phyloP scores from a whole-genome alignment of 1,140 invertebrate genomes.

The Sinella curviseta region DNA sequence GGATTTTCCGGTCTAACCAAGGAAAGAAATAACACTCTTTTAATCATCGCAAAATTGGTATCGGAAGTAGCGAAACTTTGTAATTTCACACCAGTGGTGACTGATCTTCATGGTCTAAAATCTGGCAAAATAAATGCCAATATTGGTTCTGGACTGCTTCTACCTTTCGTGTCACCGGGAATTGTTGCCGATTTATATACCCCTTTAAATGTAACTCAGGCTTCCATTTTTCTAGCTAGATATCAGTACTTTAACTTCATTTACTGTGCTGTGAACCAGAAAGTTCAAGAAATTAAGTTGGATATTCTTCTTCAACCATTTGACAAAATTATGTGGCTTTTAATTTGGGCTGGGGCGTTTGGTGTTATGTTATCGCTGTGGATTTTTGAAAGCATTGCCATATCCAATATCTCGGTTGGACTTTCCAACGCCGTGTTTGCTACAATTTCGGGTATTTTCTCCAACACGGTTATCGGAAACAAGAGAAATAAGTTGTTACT shows the following conservation, averaged over 20 bases:
- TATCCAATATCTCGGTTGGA: background rate
- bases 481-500: background rate
- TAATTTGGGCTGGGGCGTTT: background rate
- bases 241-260: constrained; percentile 3
- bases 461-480: background rate
- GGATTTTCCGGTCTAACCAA: background rate
- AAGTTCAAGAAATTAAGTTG: background rate
- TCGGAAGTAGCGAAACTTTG: background rate
- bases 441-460: background rate
- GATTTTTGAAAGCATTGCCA: too few species aligned
- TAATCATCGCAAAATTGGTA: background rate
- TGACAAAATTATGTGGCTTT: background rate
- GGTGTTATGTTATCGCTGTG: background rate
- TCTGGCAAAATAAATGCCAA: background rate
- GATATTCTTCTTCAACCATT: background rate
- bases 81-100: background rate
- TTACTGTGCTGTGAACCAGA: background rate
- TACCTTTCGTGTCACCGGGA: background rate
- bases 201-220: background rate
- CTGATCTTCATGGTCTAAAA: background rate
- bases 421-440: background rate
- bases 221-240: background rate
- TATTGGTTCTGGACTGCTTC: background rate
- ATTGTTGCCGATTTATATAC: background rate
- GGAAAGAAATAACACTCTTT: background rate